Evolutionary conservation across 2,113 vertebrate genomes (phyloP).

Genomic region (Bubo scandiacus): DNA sequence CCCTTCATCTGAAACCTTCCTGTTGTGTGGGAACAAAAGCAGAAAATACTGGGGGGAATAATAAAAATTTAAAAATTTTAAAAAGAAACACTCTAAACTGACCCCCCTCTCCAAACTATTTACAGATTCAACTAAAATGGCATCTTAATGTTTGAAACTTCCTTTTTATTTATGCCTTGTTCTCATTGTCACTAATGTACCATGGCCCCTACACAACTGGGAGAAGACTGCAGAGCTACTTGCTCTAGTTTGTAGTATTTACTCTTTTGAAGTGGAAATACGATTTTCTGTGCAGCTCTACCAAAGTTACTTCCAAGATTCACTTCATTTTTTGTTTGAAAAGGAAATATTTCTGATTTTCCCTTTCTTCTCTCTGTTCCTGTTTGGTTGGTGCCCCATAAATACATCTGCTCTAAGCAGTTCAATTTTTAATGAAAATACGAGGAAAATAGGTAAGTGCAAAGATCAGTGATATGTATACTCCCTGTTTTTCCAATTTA

Average conservation of each 20-base stretch:
- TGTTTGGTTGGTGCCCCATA: neutral
- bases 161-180: neutral
- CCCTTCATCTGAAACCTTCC: neutral
- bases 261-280: neutral
- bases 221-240: neutral
- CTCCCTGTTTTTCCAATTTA: neutral
- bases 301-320: neutral
- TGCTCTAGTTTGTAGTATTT: neutral
- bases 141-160: neutral
- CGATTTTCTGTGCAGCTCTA: rapidly evolving
- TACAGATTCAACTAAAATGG: neutral
- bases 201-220: neutral
- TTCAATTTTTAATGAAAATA: neutral
- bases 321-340: neutral
- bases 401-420: neutral
- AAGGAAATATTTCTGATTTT: neutral
- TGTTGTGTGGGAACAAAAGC: neutral
- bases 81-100: neutral
- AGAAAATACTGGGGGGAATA: neutral
- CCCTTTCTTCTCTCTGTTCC: neutral
- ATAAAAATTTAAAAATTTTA: too few relatives aligned
- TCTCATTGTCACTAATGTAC: neutral
- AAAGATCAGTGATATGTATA: neutral
- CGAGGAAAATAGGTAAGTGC: rapidly evolving
- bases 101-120: neutral